Conservation (phyloP, 2,797 vertebrate genomes). For the Masticophis lateralis region DNA sequence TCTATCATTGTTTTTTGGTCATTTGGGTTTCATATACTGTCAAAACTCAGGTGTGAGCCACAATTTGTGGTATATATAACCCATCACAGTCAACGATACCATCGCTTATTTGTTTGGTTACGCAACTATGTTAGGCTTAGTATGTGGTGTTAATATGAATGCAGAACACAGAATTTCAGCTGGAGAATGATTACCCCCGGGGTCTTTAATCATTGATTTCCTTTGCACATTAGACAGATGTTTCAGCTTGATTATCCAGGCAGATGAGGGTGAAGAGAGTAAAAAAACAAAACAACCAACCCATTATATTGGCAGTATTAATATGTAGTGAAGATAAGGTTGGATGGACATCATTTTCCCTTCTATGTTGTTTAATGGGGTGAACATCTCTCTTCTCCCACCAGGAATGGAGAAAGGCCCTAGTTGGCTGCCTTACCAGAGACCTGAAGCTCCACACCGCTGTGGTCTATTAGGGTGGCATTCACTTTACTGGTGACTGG, state of each 20-base stretch:
- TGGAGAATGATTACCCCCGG: background rate
- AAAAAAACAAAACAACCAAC: background rate
- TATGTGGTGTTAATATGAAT: background rate
- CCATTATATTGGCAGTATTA: background rate
- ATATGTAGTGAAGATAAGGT: background rate
- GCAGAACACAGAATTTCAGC: background rate
- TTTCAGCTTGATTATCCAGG: background rate
- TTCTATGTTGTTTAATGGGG: background rate
- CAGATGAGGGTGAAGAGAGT: background rate
- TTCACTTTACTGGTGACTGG: constrained; percentile 86
- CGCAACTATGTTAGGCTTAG: background rate
- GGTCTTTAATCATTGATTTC: background rate
- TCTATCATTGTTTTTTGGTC: background rate
- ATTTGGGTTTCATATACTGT: background rate
- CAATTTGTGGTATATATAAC: background rate
- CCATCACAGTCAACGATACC: background rate
- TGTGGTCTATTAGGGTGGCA: constrained; percentile 94
- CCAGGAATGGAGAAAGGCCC: accelerated
- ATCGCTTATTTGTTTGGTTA: background rate
- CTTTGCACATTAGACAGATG: background rate
- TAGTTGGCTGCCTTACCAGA: constrained; percentile 71
- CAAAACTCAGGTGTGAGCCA: background rate
- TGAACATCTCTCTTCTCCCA: accelerated
- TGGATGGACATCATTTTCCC: background rate
- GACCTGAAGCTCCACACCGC: constrained; percentile 90